A percentile compares a stretch with the other conserved stretches of the same genome.
Conservation (phyloP, 1,140 invertebrate species). For the Hydropsyche tenuis region DNA sequence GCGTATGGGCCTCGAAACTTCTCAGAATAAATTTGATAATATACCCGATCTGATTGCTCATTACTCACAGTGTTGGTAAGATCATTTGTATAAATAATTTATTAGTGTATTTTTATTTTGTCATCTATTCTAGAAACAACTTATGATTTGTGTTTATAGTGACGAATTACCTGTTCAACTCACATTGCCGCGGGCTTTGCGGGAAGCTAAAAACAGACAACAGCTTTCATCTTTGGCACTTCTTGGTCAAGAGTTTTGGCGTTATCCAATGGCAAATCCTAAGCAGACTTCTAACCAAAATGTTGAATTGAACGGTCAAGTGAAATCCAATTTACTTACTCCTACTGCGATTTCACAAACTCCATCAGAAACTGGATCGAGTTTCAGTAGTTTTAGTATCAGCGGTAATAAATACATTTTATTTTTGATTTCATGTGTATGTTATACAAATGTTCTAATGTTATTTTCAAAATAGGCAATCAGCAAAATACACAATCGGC, state of each 20-base stretch:
- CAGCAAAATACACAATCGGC: slow-evolving; percentile 54
- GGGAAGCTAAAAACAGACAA: slow-evolving; percentile 86
- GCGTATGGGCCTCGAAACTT: slow-evolving; percentile 88
- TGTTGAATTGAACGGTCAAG: not conserved
- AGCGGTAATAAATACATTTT: slow-evolving; percentile 53
- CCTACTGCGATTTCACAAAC: slow-evolving; percentile 64
- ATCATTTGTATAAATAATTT: slow-evolving; percentile 2
- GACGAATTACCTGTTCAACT: slow-evolving; percentile 94
- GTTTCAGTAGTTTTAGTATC: slow-evolving; percentile 69
- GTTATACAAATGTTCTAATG: not conserved
- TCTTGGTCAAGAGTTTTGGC: slow-evolving; percentile 93
- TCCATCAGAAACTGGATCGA: slow-evolving; percentile 67
- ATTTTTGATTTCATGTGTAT: not conserved
- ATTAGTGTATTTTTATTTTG: slow-evolving; percentile 4
- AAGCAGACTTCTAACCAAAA: slow-evolving; percentile 54
- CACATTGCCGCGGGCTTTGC: slow-evolving; percentile 80
- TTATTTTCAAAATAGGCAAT: slow-evolving; percentile 26
- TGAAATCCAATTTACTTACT: not conserved
- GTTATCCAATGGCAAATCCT: slow-evolving; percentile 81
- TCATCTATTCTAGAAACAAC: not conserved
- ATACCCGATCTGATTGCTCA: slow-evolving; percentile 91
- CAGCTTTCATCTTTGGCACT: slow-evolving; percentile 89
- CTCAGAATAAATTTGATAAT: slow-evolving; percentile 89
- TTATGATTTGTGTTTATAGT: slow-evolving; percentile 63
- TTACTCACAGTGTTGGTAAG: slow-evolving; percentile 91